A percentile compares a stretch with the other conserved stretches of the same genome.
Evolutionary conservation across 2,113 vertebrate genomes (phyloP).

Genomic region (Brachyhypopomus gauderio): DNA sequence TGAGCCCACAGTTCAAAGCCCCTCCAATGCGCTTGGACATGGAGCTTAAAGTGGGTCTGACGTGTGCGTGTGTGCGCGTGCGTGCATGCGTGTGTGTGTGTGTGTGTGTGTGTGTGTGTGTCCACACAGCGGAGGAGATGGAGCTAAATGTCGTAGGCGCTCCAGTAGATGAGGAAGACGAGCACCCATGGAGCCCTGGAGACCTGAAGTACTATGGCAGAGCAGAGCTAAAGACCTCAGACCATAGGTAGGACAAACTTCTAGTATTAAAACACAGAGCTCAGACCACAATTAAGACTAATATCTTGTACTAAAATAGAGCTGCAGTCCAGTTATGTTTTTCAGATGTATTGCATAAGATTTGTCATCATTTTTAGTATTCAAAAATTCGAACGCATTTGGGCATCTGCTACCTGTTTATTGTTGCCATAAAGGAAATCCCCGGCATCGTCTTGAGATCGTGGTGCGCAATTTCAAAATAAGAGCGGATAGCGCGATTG

Average conservation of each 20-base stretch:
- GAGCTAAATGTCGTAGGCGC: constrained; percentile 91
- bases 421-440: no score
- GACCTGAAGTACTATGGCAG: constrained; percentile 90
- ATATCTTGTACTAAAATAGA: no score
- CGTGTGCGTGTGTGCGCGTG: not conserved
- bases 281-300: no score
- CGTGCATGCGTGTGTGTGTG: not conserved
- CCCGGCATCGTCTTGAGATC: no score
- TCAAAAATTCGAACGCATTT: no score
- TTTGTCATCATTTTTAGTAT: no score
- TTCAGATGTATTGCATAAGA: no score
- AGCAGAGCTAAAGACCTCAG: constrained; percentile 97
- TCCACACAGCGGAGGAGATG: constrained; percentile 87
- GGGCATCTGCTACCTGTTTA: no score
- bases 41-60: not conserved
- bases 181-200: constrained; percentile 87
- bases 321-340: no score
- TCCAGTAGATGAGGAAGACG: constrained; percentile 80
- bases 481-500: no score
- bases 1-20: constrained; percentile 56
- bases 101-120: not conserved
- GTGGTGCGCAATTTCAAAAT: no score
- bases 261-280: not conserved
- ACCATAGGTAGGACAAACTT: constrained; percentile 83
- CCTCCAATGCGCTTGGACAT: not conserved